These are phyloP conservation scores for Cheilosia grossa DNA, from an alignment of 2,888 invertebrate species.

Conservation along the genomic window DNA sequence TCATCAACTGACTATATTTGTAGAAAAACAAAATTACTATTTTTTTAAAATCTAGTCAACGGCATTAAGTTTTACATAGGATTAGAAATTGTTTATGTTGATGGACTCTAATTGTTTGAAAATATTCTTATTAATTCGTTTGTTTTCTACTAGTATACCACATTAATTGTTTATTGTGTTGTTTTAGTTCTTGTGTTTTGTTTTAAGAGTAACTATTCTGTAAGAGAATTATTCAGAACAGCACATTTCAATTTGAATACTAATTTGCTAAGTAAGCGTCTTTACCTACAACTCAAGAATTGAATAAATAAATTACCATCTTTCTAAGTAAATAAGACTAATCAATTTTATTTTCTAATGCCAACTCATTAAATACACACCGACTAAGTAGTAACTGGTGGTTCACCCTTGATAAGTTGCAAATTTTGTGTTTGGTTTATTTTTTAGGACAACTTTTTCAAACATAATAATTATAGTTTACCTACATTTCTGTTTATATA, in stretches of 20 bases:
- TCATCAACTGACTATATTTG: conserved; percentile 59
- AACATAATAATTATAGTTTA: conserved; percentile 51
- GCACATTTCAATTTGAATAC: conserved; percentile 1
- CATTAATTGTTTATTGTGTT: conserved; percentile 28
- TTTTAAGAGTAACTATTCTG: conserved; percentile 22
- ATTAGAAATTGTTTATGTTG: neutral
- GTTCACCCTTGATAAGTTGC: conserved; percentile 39
- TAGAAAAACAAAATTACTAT: conserved; percentile 31
- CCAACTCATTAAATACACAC: conserved; percentile 55
- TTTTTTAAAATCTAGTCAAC: conserved; percentile 4
- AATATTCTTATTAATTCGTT: neutral
- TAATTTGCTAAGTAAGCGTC: conserved; percentile 46
- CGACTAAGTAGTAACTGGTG: conserved; percentile 31
- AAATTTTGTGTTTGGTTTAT: conserved; percentile 18
- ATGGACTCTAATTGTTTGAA: neutral
- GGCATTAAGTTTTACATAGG: neutral
- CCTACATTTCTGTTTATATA: conserved; percentile 47
- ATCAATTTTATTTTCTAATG: conserved; percentile 24
- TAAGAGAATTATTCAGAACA: conserved; percentile 29
- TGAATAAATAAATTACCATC: conserved; percentile 19
- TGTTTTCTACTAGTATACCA: conserved; percentile 46
- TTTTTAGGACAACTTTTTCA: conserved; percentile 40
- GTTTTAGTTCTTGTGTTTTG: conserved; percentile 22
- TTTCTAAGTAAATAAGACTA: conserved; percentile 25
- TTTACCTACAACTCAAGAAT: conserved; percentile 49